Conservation (phyloP, 2,888 invertebrate genomes). For the Pyrrhosoma nymphula region DNA sequence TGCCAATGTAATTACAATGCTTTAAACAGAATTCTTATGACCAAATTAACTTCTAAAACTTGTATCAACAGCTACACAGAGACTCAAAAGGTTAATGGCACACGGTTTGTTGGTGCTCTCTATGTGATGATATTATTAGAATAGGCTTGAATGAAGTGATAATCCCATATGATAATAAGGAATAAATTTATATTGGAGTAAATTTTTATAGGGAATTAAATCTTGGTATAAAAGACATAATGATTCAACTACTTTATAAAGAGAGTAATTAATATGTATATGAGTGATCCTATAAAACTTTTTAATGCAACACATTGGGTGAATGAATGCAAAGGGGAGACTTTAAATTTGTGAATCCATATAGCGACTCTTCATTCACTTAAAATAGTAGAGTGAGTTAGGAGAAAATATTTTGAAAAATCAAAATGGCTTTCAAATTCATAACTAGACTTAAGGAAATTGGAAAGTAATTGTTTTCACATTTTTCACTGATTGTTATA, state of each 20-base stretch:
- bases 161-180: slow-evolving; percentile 63
- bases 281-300: slow-evolving; percentile 47
- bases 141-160: slow-evolving; percentile 64
- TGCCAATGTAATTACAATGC: neutral
- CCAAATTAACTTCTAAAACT: neutral
- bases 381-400: slow-evolving; percentile 14
- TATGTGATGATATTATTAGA: slow-evolving; percentile 63
- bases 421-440: slow-evolving; percentile 45
- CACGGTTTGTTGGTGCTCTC: slow-evolving; percentile 65
- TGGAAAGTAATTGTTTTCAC: slow-evolving; percentile 29
- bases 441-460: slow-evolving; percentile 1
- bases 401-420: slow-evolving; percentile 48
- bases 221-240: slow-evolving; percentile 45
- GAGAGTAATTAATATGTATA: neutral
- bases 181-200: slow-evolving; percentile 50
- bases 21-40: neutral
- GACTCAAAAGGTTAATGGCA: slow-evolving; percentile 58
- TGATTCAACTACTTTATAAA: slow-evolving; percentile 39
- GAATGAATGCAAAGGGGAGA: slow-evolving; percentile 17
- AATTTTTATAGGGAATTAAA: slow-evolving; percentile 64
- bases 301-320: slow-evolving; percentile 3
- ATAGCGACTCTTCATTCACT: neutral
- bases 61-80: slow-evolving; percentile 29
- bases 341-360: slow-evolving; percentile 43
- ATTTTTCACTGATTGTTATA: slow-evolving; percentile 37